Percentiles rank a stretch among this genome's conserved stretches.
Evolutionary conservation across 2,797 vertebrate species (phyloP).

Genomic region (Morus bassanus): DNA sequence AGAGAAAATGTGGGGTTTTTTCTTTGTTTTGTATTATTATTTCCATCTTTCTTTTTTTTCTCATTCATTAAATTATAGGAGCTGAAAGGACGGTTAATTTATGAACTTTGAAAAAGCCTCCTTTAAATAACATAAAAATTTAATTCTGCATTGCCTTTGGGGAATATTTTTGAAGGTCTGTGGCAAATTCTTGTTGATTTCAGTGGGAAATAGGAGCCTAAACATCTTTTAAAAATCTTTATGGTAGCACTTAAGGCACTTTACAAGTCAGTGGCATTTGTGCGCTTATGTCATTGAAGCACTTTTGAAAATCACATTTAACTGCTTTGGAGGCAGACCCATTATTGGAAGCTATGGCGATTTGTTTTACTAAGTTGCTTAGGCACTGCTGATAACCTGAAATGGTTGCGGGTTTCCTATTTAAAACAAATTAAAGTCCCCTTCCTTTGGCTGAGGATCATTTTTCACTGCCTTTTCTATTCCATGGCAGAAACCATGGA

Average conservation of each 20-base stretch:
- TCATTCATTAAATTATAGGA: not conserved
- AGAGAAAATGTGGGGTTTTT: rapidly evolving
- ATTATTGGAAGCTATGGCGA: not conserved
- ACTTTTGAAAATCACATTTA: not conserved
- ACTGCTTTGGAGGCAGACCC: not conserved
- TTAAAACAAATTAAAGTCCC: not conserved
- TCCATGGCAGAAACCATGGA: not conserved
- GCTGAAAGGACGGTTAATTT: not conserved
- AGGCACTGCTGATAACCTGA: not conserved
- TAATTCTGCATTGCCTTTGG: not conserved
- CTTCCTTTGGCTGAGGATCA: not conserved
- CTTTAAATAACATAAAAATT: not conserved
- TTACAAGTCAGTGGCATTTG: not conserved
- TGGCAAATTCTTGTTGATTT: constrained; percentile 1
- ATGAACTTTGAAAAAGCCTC: not conserved
- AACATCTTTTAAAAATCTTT: constrained; percentile 27
- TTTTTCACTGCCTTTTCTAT: not conserved
- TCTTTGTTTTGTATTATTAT: not conserved
- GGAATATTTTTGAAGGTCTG: not conserved
- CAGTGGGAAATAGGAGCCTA: constrained; percentile 1
- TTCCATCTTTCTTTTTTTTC: not conserved
- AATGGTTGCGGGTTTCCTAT: not conserved
- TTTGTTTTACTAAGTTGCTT: constrained; percentile 1
- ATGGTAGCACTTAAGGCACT: not conserved
- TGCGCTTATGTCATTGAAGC: not conserved